Evolutionary conservation across 2,113 vertebrate species (phyloP), one percentile per base, ranked within the genome.

Genomic region (Mirounga angustirostris): DNA sequence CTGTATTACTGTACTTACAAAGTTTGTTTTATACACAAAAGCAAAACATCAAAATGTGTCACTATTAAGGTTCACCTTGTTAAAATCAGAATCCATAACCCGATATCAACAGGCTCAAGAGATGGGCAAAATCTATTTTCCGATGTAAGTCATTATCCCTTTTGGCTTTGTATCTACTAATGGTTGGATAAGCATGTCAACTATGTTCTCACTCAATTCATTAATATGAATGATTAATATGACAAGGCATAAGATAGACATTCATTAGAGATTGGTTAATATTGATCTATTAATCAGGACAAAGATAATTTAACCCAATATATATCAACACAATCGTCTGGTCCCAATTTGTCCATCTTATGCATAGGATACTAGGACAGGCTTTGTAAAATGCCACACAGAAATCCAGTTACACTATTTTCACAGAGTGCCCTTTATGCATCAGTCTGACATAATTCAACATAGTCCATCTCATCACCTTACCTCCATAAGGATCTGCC

Each of bases 201-300:
- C 33, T 69, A 83, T 91, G 36, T 74, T 85, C 5, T 76, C 21
- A 71, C 43, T 93, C 6, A 79, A 76, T 91, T 91, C 5, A 93
- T 91, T 96, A 71, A 93, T 74, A 69, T 30, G 82, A 88, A 92
- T 73, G 14, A 95, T 56, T 81, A 91, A 33, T 65, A 84, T 91
- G 58, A 63, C 21, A 88, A 91, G 16, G 50, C 12, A 92, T 43
- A 80, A 65, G 28, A 90, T 76, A 95, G 14, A 76, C 26, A 95
- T 18, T 36, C 59, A 58, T 22, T 80, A 91, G 24, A 82, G 13
- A 76, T 76, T n/a, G 26, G 7, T 82, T 81, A 94, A 52, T 40
- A 52, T 43, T 95, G 8, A 59, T 59, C 9, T 86, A n/a, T 43
- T 78, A 94, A 59, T 89, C 92, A 96, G 11, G 19, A 86, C 30